These are phyloP conservation scores for Triplophysa bombifrons DNA, from an alignment of 2,797 vertebrate species.

Conservation along the genomic window DNA sequence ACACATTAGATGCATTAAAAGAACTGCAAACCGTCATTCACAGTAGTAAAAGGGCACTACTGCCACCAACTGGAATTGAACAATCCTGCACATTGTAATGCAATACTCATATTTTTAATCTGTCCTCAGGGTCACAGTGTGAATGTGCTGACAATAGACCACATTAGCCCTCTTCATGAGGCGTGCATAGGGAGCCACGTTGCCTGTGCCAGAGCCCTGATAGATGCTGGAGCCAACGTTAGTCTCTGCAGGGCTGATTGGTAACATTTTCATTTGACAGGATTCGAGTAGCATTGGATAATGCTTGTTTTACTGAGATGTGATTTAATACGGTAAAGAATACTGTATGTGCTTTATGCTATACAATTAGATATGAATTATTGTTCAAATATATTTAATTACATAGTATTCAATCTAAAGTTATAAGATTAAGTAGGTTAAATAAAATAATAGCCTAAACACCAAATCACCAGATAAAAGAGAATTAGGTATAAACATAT, in stretches of 20 bases:
- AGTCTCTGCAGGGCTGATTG: slow-evolving; percentile 65
- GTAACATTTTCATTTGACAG: slow-evolving; percentile 33
- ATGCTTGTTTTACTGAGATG: not conserved
- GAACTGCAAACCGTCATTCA: not conserved
- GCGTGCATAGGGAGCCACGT: slow-evolving; percentile 90
- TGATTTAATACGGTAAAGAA: not conserved
- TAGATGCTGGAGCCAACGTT: slow-evolving; percentile 94
- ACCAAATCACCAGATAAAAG: too few relatives aligned
- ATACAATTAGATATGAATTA: too few relatives aligned
- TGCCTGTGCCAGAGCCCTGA: slow-evolving; percentile 88
- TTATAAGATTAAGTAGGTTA: too few relatives aligned
- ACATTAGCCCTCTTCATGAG: slow-evolving; percentile 92
- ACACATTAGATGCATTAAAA: not conserved
- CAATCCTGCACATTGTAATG: slow-evolving; percentile 20
- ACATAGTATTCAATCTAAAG: too few relatives aligned
- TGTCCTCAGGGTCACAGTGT: slow-evolving; percentile 88
- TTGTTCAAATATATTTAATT: too few relatives aligned
- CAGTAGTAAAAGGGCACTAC: slow-evolving; percentile 9
- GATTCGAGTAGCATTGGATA: slow-evolving; percentile 8
- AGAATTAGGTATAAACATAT: too few relatives aligned
- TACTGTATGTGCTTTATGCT: not conserved
- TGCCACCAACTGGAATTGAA: slow-evolving; percentile 35
- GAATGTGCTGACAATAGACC: slow-evolving; percentile 91
- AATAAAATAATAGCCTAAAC: not conserved
- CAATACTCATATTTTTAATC: slow-evolving; percentile 24